Evolutionary conservation across 1,140 invertebrate species (phyloP).

Genomic region (Drosophila busckii): DNA sequence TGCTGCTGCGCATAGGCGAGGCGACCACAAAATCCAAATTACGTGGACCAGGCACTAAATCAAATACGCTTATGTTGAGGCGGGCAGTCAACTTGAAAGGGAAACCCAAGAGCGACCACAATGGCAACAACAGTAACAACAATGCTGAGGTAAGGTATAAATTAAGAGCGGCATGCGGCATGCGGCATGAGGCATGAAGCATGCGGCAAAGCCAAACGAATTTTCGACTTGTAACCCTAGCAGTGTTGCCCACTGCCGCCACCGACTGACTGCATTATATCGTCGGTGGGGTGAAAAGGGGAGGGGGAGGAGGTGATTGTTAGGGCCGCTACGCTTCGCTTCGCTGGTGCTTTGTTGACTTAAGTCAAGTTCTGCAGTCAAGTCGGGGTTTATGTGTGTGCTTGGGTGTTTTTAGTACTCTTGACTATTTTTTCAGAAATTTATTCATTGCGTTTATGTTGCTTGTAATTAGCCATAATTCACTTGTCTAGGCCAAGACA

Average conservation of each 20-base stretch:
- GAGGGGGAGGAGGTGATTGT: slow-evolving; percentile 62
- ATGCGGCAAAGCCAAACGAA: slow-evolving; percentile 55
- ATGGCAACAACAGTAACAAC: slow-evolving; percentile 24
- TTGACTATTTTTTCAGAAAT: slow-evolving; percentile 10
- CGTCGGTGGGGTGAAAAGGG: too few relatives aligned
- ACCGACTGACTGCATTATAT: slow-evolving; percentile 56
- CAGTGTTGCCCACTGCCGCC: slow-evolving; percentile 53
- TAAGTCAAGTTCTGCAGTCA: slow-evolving; percentile 9
- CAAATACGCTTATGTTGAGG: slow-evolving; percentile 40
- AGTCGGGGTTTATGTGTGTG: slow-evolving; percentile 13
- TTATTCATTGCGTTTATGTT: slow-evolving; percentile 1
- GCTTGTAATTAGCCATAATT: slow-evolving; percentile 73
- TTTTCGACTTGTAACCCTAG: slow-evolving; percentile 66
- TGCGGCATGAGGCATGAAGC: too few relatives aligned
- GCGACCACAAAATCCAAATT: slow-evolving; percentile 75
- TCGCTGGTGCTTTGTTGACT: slow-evolving; percentile 18
- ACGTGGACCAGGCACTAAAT: slow-evolving; percentile 63
- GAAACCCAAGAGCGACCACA: slow-evolving; percentile 65
- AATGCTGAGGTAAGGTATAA: slow-evolving; percentile 50
- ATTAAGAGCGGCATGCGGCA: slow-evolving; percentile 54
- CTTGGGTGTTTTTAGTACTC: slow-evolving; percentile 10
- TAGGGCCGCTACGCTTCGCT: slow-evolving; percentile 20
- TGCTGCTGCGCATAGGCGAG: slow-evolving; percentile 24
- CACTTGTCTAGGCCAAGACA: slow-evolving; percentile 69
- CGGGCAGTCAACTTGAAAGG: slow-evolving; percentile 36